Conservation (phyloP, 2,797 vertebrate species). For the Acanthurus leucopareius region DNA sequence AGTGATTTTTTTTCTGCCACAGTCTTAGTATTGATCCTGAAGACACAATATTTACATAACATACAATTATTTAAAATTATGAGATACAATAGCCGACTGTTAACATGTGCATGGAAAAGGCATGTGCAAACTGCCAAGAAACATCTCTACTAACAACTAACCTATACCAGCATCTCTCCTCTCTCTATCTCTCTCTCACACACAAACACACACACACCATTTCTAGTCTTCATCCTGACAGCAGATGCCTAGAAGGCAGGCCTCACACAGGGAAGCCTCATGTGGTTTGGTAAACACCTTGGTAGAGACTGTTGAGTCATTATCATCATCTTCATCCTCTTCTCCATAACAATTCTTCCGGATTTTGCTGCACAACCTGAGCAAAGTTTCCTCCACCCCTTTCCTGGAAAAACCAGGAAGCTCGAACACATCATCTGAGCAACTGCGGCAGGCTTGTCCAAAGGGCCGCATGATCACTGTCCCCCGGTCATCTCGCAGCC, state of each 20-base stretch:
- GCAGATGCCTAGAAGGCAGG: conserved; percentile 66
- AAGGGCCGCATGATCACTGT: conserved; percentile 76
- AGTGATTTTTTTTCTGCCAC: neutral
- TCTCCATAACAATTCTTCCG: conserved; percentile 76
- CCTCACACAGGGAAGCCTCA: conserved; percentile 62
- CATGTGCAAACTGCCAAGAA: too few species aligned
- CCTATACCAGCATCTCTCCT: neutral
- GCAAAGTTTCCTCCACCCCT: conserved; percentile 41
- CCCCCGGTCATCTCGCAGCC: conserved; percentile 56
- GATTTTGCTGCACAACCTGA: conserved; percentile 68
- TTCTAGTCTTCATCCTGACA: conserved; percentile 25
- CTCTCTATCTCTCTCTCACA: neutral
- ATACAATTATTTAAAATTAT: neutral
- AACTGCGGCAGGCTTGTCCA: conserved; percentile 69
- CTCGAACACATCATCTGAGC: neutral
- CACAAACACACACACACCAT: conserved; percentile 12
- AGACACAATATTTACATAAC: neutral
- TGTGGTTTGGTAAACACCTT: conserved; percentile 68
- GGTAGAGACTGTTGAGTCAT: neutral
- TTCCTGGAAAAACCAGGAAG: conserved; percentile 56
- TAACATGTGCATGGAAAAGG: neutral
- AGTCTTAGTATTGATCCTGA: neutral
- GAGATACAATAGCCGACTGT: neutral
- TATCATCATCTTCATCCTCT: neutral
- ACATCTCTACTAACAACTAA: neutral